Percentiles rank a stretch among this genome's conserved stretches.
Conservation (phyloP, 1,140 invertebrate species). For the Kradibia gibbosae region DNA sequence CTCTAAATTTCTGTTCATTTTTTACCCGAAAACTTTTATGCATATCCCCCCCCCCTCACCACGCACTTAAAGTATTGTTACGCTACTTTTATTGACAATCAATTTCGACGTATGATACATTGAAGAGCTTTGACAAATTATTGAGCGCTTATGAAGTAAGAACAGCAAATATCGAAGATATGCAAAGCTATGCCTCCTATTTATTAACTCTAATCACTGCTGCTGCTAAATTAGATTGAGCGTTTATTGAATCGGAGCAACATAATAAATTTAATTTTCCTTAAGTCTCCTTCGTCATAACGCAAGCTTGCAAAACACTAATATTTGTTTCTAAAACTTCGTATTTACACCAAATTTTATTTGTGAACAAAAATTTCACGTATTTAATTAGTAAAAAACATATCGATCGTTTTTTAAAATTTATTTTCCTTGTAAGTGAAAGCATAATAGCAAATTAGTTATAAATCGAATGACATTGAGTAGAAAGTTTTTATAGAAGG, state of each 20-base stretch:
- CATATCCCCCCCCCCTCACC: background rate
- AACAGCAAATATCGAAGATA: background rate
- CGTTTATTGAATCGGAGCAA: slow-evolving; percentile 12
- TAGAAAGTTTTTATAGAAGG: too few species aligned
- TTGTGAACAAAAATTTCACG: too few species aligned
- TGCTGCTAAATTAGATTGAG: slow-evolving; percentile 17
- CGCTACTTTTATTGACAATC: slow-evolving; percentile 15
- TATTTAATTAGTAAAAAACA: too few species aligned
- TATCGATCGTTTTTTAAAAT: too few species aligned
- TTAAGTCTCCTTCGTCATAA: background rate
- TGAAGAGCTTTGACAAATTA: background rate
- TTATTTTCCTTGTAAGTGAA: too few species aligned
- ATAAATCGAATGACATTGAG: too few species aligned
- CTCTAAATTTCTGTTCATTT: too few species aligned
- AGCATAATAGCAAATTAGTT: too few species aligned
- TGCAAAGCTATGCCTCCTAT: background rate
- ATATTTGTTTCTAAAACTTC: background rate
- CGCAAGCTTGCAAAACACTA: background rate
- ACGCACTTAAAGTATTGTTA: background rate
- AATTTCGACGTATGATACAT: background rate
- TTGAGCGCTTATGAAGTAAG: background rate
- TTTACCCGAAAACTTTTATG: too few species aligned
- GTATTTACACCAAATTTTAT: too few species aligned
- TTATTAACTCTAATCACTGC: slow-evolving; percentile 18
- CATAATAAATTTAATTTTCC: slow-evolving; percentile 26